Percentiles rank a stretch among this genome's conserved stretches.
These are phyloP conservation scores for Loripinus fragilis DNA, from an alignment of 2,888 invertebrate species.

Conservation along the genomic window DNA sequence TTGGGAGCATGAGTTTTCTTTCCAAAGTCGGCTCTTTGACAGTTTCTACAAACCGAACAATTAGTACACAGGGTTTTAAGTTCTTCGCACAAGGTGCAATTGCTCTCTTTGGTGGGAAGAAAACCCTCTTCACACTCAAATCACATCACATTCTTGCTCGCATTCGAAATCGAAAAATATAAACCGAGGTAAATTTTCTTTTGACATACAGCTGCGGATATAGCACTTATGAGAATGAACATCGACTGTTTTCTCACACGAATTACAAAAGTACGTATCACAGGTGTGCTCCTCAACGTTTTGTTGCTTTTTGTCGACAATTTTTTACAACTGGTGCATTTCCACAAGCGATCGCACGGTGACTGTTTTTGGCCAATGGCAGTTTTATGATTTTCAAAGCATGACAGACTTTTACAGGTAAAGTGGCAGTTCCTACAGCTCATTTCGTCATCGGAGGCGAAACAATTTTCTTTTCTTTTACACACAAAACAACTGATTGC, in stretches of 20 bases:
- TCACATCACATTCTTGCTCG: slow-evolving; percentile 23
- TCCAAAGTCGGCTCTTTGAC: background rate
- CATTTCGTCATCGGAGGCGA: slow-evolving; percentile 16
- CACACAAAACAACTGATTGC: slow-evolving; percentile 26
- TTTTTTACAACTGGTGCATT: slow-evolving; percentile 34
- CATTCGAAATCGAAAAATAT: slow-evolving; percentile 42
- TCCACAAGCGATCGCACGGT: slow-evolving; percentile 32
- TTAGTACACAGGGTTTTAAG: background rate
- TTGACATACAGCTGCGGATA: background rate
- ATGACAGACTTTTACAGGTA: slow-evolving; percentile 32
- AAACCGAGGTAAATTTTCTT: background rate
- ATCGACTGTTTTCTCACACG: slow-evolving; percentile 23
- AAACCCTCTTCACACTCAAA: slow-evolving; percentile 32
- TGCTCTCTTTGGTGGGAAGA: background rate
- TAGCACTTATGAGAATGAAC: slow-evolving; percentile 29
- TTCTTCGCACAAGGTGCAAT: background rate
- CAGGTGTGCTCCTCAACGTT: slow-evolving; percentile 29
- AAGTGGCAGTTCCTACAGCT: slow-evolving; percentile 32
- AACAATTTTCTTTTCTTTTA: slow-evolving; percentile 21
- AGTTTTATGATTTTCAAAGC: slow-evolving; percentile 33
- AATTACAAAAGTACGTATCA: slow-evolving; percentile 32
- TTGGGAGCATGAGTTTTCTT: background rate
- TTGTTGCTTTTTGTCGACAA: slow-evolving; percentile 21
- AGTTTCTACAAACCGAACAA: background rate
- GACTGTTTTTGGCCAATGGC: slow-evolving; percentile 5